These are phyloP conservation scores for Eupithecia subfuscata DNA, from an alignment of 2,888 invertebrate genomes.

Conservation along the genomic window DNA sequence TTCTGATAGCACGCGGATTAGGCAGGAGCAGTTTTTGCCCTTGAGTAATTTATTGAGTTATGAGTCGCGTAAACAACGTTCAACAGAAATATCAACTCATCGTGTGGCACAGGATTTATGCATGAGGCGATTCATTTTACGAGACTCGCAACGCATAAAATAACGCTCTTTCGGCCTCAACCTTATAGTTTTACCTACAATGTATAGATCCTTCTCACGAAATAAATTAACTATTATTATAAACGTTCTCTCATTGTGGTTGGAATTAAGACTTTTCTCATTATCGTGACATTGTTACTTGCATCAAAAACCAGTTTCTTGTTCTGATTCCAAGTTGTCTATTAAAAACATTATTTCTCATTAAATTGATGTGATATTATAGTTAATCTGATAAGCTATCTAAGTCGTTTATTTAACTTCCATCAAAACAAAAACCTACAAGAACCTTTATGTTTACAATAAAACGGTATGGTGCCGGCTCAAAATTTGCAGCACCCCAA, in stretches of 20 bases:
- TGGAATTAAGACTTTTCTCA: not conserved
- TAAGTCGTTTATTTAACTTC: no score
- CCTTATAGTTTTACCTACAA: not conserved
- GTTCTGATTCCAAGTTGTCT: not conserved
- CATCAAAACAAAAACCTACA: no score
- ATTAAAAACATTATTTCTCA: not conserved
- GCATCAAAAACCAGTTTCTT: not conserved
- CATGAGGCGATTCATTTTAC: not conserved
- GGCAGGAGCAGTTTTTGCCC: no score
- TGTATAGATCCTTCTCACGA: not conserved
- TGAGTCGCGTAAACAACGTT: no score
- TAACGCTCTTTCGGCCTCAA: not conserved
- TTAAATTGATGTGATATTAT: not conserved
- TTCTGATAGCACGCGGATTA: not conserved
- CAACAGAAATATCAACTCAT: not conserved
- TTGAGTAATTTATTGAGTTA: no score
- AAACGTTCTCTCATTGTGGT: not conserved
- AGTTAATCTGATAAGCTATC: no score
- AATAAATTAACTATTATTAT: not conserved
- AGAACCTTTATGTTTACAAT: no score
- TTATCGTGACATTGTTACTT: not conserved
- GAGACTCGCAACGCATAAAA: not conserved
- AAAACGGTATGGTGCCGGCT: no score
- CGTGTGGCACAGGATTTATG: not conserved
- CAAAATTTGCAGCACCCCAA: no score